Percentiles rank a stretch among this genome's conserved stretches.
Conservation (phyloP, 2,888 invertebrate genomes). For the Halocaridina rubra region DNA sequence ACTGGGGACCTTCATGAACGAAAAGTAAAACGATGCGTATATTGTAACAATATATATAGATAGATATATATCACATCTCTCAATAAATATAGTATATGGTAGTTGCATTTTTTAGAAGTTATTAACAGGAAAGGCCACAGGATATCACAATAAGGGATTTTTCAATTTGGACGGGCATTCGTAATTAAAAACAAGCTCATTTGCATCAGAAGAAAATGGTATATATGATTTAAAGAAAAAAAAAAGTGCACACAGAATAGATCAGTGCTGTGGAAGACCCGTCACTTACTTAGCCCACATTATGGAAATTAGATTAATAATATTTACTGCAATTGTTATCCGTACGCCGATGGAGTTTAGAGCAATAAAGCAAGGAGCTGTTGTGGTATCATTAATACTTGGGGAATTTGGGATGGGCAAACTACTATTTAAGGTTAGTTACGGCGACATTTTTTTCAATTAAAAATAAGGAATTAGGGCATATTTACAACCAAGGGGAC, state of each 20-base stretch:
- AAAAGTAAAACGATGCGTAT: slow-evolving; percentile 32
- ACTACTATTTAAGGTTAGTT: slow-evolving; percentile 32
- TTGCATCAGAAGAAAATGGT: background rate
- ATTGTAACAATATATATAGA: background rate
- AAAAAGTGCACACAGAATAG: slow-evolving; percentile 6
- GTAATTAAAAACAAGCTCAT: slow-evolving; percentile 34
- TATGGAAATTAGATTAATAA: no score
- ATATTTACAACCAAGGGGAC: slow-evolving; percentile 24
- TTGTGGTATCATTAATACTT: background rate
- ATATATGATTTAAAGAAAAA: background rate
- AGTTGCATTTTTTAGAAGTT: slow-evolving; percentile 48
- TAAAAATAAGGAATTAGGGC: background rate
- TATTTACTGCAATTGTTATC: no score
- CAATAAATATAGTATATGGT: slow-evolving; percentile 20
- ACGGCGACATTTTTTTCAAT: slow-evolving; percentile 6
- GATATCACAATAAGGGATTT: slow-evolving; percentile 52
- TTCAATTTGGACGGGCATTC: slow-evolving; percentile 52
- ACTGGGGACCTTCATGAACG: slow-evolving; percentile 29
- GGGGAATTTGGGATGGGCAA: slow-evolving; percentile 15
- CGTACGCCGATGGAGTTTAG: background rate
- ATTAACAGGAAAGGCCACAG: slow-evolving; percentile 56
- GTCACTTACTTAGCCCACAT: slow-evolving; percentile 25
- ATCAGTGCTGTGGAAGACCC: slow-evolving; percentile 22
- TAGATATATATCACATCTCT: slow-evolving; percentile 30
- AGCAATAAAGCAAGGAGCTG: background rate